Conservation (phyloP, 1,140 invertebrate genomes). For the Monochamus saltuarius region DNA sequence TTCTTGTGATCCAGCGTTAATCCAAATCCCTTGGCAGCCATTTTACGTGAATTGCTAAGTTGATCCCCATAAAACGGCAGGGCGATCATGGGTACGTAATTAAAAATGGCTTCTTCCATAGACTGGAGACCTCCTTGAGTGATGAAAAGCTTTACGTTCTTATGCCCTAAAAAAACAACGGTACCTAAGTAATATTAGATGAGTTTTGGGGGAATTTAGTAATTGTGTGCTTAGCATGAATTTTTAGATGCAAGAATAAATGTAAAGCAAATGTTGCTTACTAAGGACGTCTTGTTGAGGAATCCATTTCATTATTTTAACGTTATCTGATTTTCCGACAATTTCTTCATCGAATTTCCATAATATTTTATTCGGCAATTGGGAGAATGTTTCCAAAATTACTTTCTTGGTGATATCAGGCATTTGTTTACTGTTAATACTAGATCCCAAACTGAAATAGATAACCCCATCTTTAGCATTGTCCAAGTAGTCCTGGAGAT, state of each 20-base stretch:
- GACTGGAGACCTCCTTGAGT: slow-evolving; percentile 72
- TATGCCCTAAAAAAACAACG: slow-evolving; percentile 53
- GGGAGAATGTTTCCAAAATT: slow-evolving; percentile 52
- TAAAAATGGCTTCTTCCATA: slow-evolving; percentile 68
- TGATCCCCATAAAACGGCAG: slow-evolving; percentile 70
- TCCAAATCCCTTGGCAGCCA: slow-evolving; percentile 32
- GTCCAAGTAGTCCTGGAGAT: slow-evolving; percentile 59
- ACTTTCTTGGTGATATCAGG: slow-evolving; percentile 46
- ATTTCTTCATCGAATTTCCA: slow-evolving; percentile 59
- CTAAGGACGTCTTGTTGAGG: slow-evolving; percentile 64
- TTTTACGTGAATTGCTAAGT: slow-evolving; percentile 52
- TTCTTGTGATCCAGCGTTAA: slow-evolving; percentile 5
- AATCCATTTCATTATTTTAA: slow-evolving; percentile 56
- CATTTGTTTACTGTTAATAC: slow-evolving; percentile 53
- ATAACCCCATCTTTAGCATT: slow-evolving; percentile 60
- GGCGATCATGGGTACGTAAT: slow-evolving; percentile 68
- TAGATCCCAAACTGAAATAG: slow-evolving; percentile 60
- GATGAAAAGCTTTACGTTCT: slow-evolving; percentile 67
- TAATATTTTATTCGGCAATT: slow-evolving; percentile 55
- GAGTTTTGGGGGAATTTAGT: not conserved
- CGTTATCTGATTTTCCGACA: slow-evolving; percentile 54
- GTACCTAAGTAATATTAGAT: not conserved
- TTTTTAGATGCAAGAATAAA: too few relatives aligned
- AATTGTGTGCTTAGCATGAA: too few relatives aligned
- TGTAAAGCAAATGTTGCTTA: slow-evolving; percentile 27